These are phyloP conservation scores for Heterotis niloticus DNA, from an alignment of 2,113 vertebrate species.

Conservation along the genomic window DNA sequence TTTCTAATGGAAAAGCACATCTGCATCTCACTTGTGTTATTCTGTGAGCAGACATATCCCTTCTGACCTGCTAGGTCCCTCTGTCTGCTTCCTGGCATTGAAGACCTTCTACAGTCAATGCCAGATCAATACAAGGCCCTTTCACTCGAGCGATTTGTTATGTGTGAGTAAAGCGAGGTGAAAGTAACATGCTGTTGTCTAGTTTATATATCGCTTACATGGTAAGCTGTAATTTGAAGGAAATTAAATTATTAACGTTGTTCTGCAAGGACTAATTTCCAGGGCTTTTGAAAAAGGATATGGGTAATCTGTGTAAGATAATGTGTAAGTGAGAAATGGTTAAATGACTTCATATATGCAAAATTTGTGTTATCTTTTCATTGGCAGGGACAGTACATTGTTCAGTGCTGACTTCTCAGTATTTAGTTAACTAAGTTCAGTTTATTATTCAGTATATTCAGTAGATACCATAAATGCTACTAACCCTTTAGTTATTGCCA, in stretches of 20 bases:
- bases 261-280: neutral
- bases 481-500: neutral
- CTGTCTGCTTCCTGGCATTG: neutral
- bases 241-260: neutral
- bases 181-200: neutral
- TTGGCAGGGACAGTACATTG: neutral
- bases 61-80: neutral
- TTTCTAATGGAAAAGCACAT: neutral
- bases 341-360: neutral
- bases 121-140: constrained; percentile 4
- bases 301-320: neutral
- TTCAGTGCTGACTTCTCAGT: too few species aligned
- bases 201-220: neutral
- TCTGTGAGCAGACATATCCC: neutral
- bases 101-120: neutral
- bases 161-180: neutral
- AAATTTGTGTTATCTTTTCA: neutral
- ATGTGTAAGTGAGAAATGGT: neutral
- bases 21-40: neutral
- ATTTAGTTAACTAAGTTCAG: too few species aligned
- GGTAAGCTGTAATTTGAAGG: neutral
- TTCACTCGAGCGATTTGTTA: constrained; percentile 4
- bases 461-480: neutral
- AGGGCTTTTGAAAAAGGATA: neutral
- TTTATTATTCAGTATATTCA: too few species aligned